Evolutionary conservation across 2,797 vertebrate species (phyloP).

Genomic region (Aratinga solstitialis): DNA sequence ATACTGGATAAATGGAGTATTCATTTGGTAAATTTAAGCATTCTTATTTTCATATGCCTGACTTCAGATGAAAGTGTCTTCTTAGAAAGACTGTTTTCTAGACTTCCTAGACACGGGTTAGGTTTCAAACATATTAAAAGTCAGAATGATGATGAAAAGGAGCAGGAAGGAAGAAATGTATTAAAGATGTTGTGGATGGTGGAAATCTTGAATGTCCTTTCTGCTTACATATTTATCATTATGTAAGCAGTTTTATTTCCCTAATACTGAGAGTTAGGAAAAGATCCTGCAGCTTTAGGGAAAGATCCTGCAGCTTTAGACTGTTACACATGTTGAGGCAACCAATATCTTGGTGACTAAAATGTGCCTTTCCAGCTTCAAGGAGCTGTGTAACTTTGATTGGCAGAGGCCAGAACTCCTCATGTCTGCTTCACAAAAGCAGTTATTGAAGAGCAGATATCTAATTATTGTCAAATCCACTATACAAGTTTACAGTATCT

Average conservation of each 20-base stretch:
- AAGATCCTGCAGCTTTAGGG: background rate
- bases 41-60: conserved; percentile 35
- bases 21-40: background rate
- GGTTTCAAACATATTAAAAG: background rate
- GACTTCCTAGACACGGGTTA: conserved; percentile 5
- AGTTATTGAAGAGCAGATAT: conserved; percentile 11
- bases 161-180: background rate
- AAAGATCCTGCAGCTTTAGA: background rate
- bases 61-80: conserved; percentile 35
- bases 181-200: background rate
- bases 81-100: conserved; percentile 6
- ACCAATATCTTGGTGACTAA: background rate
- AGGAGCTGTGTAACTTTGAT: background rate
- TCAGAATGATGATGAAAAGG: background rate
- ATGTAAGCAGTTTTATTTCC: background rate
- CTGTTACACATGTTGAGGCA: background rate
- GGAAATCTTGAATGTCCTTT: background rate
- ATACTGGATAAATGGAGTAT: conserved; percentile 8
- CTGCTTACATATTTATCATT: background rate
- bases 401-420: background rate
- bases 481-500: background rate
- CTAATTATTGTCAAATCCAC: conserved; percentile 55
- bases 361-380: accelerated
- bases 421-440: background rate
- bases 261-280: background rate